Evolutionary conservation across 2,113 vertebrate genomes (phyloP), one percentile per base, ranked within the genome.

Genomic region (Leptodactylus fuscus): DNA sequence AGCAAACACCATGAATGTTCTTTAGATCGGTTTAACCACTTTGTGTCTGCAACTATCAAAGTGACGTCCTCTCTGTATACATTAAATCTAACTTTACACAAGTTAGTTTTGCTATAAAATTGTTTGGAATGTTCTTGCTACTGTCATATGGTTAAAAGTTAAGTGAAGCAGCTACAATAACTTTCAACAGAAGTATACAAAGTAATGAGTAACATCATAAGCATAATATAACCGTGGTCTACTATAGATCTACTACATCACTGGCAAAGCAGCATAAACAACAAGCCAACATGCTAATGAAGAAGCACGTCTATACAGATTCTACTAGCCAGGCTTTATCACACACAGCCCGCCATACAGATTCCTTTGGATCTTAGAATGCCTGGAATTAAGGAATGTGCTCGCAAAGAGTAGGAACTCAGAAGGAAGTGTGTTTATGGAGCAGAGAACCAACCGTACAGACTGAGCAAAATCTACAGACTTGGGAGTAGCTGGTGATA

Each of bases 351-450:
- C 22, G 15, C 32, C 74, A 75, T 27, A 34, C 49, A 79, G 32
- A 79, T 58, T 58, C 51, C 77, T 44, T 44, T 36, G 62, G 77
- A 44, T 18, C 20, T 3, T 4, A 80, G 53, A 80, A 80, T 80
- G 77, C 36, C 29, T 27, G 53, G 77, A 80, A 60, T 80, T 80
- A 62, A 7, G 77, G 77, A 80, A 80, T 80, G 55, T 44, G 53
- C 12, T n/a, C 9, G 5, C 29, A 78, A 16, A 32, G 73, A 36
- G 16, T 22, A 74, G 70, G 2, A 15, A 4, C 13, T 46, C 38
- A 7, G 44, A 8, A 29, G 8, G 46, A 49, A 51, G 18, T 3
- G 15, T 22, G 16, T 13, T n/a, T 13, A 62, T 7, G 13, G 20
- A 60, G 53, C n/a, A 8, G 15, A 34, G 34, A 79, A 55, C 1